phyloP scores from a whole-genome alignment of 2,113 vertebrate genomes.

The Crotalus viridis region DNA sequence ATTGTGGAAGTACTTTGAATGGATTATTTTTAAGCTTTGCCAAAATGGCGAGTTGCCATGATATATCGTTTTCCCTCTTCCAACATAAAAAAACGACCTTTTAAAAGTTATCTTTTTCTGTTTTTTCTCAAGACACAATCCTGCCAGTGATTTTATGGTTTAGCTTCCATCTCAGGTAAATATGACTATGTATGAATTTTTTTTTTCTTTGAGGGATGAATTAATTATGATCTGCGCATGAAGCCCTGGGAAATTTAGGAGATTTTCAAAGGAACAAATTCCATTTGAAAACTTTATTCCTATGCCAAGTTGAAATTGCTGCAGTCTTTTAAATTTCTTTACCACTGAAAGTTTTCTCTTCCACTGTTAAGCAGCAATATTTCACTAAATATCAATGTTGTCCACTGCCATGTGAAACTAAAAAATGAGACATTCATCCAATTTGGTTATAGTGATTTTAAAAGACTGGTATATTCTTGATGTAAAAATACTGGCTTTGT shows the following conservation, averaged over 20 bases:
- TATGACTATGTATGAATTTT: slow-evolving; percentile 12
- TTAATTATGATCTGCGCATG: not conserved
- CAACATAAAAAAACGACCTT: slow-evolving; percentile 18
- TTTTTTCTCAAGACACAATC: slow-evolving; percentile 32
- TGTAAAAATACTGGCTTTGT: not conserved
- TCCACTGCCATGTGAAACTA: not conserved
- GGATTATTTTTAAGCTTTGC: slow-evolving; percentile 20
- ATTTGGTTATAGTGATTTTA: not conserved
- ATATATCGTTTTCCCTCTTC: slow-evolving; percentile 1
- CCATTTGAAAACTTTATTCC: slow-evolving; percentile 13
- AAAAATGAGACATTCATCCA: not conserved
- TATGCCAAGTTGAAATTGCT: slow-evolving; percentile 16
- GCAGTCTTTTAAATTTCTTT: slow-evolving; percentile 15
- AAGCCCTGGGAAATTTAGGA: not conserved
- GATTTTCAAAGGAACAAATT: slow-evolving; percentile 14
- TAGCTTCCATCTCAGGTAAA: not conserved
- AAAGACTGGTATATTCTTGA: not conserved
- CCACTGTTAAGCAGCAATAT: not conserved
- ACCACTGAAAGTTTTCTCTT: not conserved
- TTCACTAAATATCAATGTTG: slow-evolving; percentile 8
- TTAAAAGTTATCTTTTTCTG: slow-evolving; percentile 16
- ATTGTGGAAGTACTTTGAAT: not conserved
- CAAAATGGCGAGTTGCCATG: not conserved
- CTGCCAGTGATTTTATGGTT: slow-evolving; percentile 9
- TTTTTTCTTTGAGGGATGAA: slow-evolving; percentile 26